Percentiles rank a stretch among this genome's conserved stretches.
These are phyloP conservation scores for Chaenocephalus aceratus DNA, from an alignment of 2,113 vertebrate species.

Conservation along the genomic window DNA sequence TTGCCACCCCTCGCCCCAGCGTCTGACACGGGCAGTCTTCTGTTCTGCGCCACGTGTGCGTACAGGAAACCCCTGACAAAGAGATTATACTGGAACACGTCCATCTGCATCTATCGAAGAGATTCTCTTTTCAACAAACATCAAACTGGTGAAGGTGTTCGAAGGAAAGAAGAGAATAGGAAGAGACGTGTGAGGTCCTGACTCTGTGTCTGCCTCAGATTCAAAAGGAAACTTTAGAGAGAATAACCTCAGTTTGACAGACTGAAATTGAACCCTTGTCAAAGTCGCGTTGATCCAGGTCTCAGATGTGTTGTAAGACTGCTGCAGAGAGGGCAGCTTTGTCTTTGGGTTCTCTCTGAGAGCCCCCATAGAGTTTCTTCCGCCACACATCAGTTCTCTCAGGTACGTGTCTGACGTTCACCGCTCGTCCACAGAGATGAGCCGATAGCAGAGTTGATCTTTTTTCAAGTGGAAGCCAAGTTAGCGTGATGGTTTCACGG, in stretches of 20 bases:
- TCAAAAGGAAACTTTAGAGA: slow-evolving; percentile 7
- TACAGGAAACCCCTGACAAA: no score
- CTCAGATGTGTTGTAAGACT: slow-evolving; percentile 15
- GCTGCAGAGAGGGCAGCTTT: neutral
- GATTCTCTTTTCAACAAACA: slow-evolving; percentile 17
- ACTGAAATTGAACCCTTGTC: slow-evolving; percentile 11
- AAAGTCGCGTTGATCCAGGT: slow-evolving; percentile 19
- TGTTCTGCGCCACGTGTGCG: no score
- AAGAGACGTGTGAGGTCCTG: slow-evolving; percentile 15
- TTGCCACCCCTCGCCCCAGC: no score
- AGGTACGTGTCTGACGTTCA: slow-evolving; percentile 55
- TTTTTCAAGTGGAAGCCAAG: slow-evolving; percentile 14
- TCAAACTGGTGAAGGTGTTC: slow-evolving; percentile 7
- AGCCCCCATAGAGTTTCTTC: slow-evolving; percentile 40
- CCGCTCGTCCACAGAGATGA: slow-evolving; percentile 41
- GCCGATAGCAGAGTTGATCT: slow-evolving; percentile 43
- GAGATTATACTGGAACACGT: no score
- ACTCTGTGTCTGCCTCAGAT: slow-evolving; percentile 1
- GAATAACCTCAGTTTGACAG: slow-evolving; percentile 13
- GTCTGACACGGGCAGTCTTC: no score
- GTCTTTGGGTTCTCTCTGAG: slow-evolving; percentile 45
- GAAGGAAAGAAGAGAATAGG: neutral
- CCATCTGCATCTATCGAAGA: slow-evolving; percentile 4
- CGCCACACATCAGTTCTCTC: slow-evolving; percentile 54
- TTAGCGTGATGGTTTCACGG: neutral